Percentiles rank a stretch among this genome's conserved stretches.
Evolutionary conservation across 2,797 vertebrate species (phyloP).

Genomic region (Argyrosomus regius): DNA sequence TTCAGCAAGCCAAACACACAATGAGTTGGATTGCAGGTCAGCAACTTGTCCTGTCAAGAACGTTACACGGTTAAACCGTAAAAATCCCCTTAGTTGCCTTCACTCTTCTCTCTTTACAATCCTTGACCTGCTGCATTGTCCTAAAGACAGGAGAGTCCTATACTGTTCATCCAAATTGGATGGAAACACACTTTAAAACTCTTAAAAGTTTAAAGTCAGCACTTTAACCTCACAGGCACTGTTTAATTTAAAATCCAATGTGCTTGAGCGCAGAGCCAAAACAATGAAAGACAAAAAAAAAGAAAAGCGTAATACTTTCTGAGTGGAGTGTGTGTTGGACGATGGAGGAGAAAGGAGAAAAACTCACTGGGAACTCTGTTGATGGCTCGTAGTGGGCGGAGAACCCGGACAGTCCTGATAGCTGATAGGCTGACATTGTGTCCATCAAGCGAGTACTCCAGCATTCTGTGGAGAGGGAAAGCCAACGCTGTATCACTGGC

Average conservation of each 20-base stretch:
- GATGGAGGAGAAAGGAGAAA: slow-evolving; percentile 23
- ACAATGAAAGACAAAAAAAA: slow-evolving; percentile 6
- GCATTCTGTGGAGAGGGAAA: slow-evolving; percentile 88
- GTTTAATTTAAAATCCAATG: slow-evolving; percentile 43
- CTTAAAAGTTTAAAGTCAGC: slow-evolving; percentile 46
- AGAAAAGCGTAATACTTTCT: not conserved
- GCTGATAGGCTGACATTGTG: slow-evolving; percentile 98
- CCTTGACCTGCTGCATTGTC: slow-evolving; percentile 23
- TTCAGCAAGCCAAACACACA: slow-evolving; percentile 20
- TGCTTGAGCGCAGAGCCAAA: slow-evolving; percentile 17
- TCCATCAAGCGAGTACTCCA: slow-evolving; percentile 97
- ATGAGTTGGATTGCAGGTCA: slow-evolving; percentile 21
- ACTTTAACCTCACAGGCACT: slow-evolving; percentile 34
- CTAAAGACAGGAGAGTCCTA: slow-evolving; percentile 4
- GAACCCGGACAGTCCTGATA: slow-evolving; percentile 95
- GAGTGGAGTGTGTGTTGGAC: slow-evolving; percentile 10
- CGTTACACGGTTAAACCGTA: not conserved
- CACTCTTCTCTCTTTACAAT: slow-evolving; percentile 18
- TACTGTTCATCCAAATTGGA: slow-evolving; percentile 16
- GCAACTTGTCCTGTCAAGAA: slow-evolving; percentile 11
- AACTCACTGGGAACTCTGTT: slow-evolving; percentile 98
- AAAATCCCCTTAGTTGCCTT: slow-evolving; percentile 4
- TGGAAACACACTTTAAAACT: slow-evolving; percentile 25
- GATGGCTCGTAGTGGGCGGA: slow-evolving; percentile 96
- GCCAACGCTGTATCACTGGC: slow-evolving; percentile 56